These are phyloP conservation scores for Aromia moschata DNA, from an alignment of 2,888 invertebrate genomes.

Conservation along the genomic window DNA sequence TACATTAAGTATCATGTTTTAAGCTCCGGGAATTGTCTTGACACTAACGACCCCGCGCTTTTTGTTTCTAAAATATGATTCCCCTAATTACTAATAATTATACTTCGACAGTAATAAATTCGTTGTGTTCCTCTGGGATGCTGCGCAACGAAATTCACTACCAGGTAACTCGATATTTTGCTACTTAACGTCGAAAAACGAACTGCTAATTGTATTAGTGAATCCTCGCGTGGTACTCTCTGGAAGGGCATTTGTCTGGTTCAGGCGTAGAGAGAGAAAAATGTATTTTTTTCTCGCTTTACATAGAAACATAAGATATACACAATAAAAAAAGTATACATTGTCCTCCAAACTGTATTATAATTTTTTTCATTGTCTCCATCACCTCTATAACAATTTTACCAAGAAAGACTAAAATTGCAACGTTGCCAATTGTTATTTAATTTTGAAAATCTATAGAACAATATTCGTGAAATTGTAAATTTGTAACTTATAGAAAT, in stretches of 20 bases:
- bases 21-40: slow-evolving; percentile 41
- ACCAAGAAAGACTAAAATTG: too few relatives aligned
- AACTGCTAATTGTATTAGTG: slow-evolving; percentile 17
- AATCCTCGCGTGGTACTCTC: not conserved
- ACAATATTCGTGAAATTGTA: too few relatives aligned
- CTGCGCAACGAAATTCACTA: slow-evolving; percentile 38
- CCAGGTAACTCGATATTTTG: slow-evolving; percentile 30
- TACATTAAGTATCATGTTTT: slow-evolving; percentile 44
- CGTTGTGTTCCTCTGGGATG: slow-evolving; percentile 45
- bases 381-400: too few relatives aligned
- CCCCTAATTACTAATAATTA: slow-evolving; percentile 56
- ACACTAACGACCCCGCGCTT: slow-evolving; percentile 48
- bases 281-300: too few relatives aligned
- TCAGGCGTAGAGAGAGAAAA: too few relatives aligned
- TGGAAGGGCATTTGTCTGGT: not conserved
- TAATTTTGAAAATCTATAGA: too few relatives aligned
- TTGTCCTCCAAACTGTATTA: too few relatives aligned
- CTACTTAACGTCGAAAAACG: not conserved
- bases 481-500: too few relatives aligned
- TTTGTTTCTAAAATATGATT: slow-evolving; percentile 59
- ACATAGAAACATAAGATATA: too few relatives aligned
- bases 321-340: too few relatives aligned
- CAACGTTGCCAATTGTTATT: too few relatives aligned
- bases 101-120: slow-evolving; percentile 53
- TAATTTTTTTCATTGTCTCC: too few relatives aligned